Percentiles rank a stretch among this genome's conserved stretches.
Evolutionary conservation across 1,140 invertebrate species (phyloP).

Genomic region (Zaprionus africanus): DNA sequence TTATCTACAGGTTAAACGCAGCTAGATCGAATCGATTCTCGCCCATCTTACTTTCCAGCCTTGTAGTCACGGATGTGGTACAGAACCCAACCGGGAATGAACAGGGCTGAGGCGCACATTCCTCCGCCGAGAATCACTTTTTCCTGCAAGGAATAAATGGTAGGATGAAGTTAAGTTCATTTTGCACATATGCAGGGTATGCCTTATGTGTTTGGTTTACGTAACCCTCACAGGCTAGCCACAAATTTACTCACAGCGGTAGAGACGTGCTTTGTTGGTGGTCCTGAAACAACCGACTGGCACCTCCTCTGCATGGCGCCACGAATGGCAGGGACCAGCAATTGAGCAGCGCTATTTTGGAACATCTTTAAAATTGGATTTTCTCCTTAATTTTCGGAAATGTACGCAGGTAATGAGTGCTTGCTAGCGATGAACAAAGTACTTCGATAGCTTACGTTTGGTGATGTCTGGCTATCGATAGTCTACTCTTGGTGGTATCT

Average conservation of each 20-base stretch:
- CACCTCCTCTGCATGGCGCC: slow-evolving; percentile 71
- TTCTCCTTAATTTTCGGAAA: slow-evolving; percentile 33
- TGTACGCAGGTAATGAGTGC: slow-evolving; percentile 51
- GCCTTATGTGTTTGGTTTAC: slow-evolving; percentile 59
- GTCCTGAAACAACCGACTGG: slow-evolving; percentile 79
- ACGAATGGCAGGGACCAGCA: slow-evolving; percentile 76
- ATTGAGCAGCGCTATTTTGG: slow-evolving; percentile 78
- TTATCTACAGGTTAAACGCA: slow-evolving; percentile 45
- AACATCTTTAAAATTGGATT: slow-evolving; percentile 65
- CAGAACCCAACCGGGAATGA: slow-evolving; percentile 81
- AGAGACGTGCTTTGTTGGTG: slow-evolving; percentile 72
- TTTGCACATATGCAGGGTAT: not conserved
- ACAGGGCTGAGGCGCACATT: slow-evolving; percentile 71
- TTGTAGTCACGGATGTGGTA: slow-evolving; percentile 81
- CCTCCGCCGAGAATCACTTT: slow-evolving; percentile 78
- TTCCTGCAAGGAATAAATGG: slow-evolving; percentile 61
- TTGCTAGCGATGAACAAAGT: slow-evolving; percentile 17
- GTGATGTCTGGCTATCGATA: not conserved
- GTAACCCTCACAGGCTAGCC: slow-evolving; percentile 57
- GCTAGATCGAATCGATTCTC: slow-evolving; percentile 6
- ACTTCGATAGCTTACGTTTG: slow-evolving; percentile 4
- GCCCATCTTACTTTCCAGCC: slow-evolving; percentile 66
- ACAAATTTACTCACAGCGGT: slow-evolving; percentile 72
- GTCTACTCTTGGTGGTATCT: not conserved
- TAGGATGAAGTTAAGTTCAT: not conserved